Percentiles rank a stretch among this genome's conserved stretches.
Evolutionary conservation across 2,113 vertebrate species (phyloP).

Genomic region (Climacteris rufus): DNA sequence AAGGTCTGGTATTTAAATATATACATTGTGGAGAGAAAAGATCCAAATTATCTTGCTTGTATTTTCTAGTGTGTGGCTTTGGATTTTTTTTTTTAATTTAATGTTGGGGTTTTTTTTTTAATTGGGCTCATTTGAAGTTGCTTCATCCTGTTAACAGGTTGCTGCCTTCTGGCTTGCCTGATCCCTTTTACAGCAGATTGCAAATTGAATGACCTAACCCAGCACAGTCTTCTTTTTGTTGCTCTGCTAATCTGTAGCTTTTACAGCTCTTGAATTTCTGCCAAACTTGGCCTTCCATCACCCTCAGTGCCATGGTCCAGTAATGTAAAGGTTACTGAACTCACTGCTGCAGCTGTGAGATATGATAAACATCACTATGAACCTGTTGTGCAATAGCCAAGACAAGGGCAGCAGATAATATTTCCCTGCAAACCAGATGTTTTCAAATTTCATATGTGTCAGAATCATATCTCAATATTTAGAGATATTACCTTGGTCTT

Average conservation of each 20-base stretch:
- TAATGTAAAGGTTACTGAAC: conserved; percentile 34
- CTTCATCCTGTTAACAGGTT: neutral
- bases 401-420: neutral
- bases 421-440: neutral
- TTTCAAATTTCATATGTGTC: neutral
- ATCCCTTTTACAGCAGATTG: conserved; percentile 16
- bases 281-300: conserved; percentile 20
- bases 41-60: neutral
- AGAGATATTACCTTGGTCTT: neutral
- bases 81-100: neutral
- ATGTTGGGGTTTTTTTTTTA: neutral
- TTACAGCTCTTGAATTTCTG: conserved; percentile 44
- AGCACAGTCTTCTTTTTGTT: neutral
- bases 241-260: conserved; percentile 14
- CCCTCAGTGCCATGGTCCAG: neutral
- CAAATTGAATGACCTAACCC: conserved; percentile 35
- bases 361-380: neutral
- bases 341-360: conserved; percentile 25
- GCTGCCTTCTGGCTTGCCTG: neutral
- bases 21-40: neutral
- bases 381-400: neutral
- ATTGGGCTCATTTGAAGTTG: neutral
- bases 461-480: neutral
- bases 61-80: neutral
- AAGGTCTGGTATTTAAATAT: neutral